Evolutionary conservation across 2,888 invertebrate genomes (phyloP).

Genomic region (Drosophila siamana): DNA sequence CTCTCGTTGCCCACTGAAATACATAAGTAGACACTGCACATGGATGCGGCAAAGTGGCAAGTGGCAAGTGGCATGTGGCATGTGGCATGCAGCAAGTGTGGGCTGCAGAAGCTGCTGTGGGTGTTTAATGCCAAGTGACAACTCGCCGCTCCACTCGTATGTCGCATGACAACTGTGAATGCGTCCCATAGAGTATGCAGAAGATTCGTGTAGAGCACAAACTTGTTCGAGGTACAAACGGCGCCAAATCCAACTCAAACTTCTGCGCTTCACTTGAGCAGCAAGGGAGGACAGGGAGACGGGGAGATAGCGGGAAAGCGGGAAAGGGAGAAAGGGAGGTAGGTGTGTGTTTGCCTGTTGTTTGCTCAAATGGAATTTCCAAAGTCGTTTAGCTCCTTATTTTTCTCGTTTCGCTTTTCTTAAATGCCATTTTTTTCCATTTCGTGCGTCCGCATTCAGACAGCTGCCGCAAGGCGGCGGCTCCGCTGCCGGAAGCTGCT

Average conservation of each 20-base stretch:
- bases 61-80: conserved; percentile 8
- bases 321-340: conserved; percentile 13
- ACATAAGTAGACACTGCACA: conserved; percentile 35
- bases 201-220: conserved; percentile 41
- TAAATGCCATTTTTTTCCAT: conserved; percentile 80
- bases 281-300: background rate
- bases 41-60: conserved; percentile 10
- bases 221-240: conserved; percentile 18
- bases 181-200: conserved; percentile 3
- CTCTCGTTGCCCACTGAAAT: conserved; percentile 33
- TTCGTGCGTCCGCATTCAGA: conserved; percentile 74
- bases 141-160: conserved; percentile 27
- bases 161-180: conserved; percentile 25
- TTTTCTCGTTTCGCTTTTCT: conserved; percentile 80
- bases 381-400: conserved; percentile 80
- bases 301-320: no score
- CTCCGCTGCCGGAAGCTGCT: conserved; percentile 53
- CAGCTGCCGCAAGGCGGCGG: conserved; percentile 68
- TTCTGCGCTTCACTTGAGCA: conserved; percentile 11
- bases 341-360: conserved; percentile 73
- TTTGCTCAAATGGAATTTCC: conserved; percentile 81
- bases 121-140: conserved; percentile 38
- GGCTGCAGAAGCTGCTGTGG: conserved; percentile 20
- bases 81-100: no score
- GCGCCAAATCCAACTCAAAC: conserved; percentile 21